phyloP scores from a whole-genome alignment of 2,113 vertebrate species.

The Prunella fulvescens region DNA sequence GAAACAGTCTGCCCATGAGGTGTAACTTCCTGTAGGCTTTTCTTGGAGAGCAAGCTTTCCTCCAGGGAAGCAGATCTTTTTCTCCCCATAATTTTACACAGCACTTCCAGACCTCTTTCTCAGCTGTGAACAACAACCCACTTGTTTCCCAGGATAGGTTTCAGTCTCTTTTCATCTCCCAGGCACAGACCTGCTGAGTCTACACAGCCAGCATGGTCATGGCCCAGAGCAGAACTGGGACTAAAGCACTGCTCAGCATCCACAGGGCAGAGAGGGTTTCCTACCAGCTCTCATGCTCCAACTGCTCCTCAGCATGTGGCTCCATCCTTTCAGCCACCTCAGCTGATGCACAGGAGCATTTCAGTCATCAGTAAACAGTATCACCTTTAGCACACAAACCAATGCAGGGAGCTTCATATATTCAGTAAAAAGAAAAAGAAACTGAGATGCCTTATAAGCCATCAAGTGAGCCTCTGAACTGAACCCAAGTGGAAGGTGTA shows the following conservation, averaged over 20 bases:
- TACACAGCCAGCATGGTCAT: background rate
- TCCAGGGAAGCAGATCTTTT: background rate
- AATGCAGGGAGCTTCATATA: background rate
- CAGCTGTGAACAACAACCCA: background rate
- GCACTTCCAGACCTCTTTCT: background rate
- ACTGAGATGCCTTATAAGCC: background rate
- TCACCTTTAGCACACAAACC: background rate
- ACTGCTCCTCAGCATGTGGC: background rate
- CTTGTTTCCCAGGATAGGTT: background rate
- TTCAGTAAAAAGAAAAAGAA: background rate
- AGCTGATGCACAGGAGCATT: background rate
- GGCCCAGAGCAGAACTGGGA: background rate
- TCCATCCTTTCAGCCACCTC: background rate
- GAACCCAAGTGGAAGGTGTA: background rate
- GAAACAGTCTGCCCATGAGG: background rate
- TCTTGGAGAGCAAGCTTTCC: background rate
- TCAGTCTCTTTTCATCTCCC: background rate
- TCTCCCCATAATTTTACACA: background rate
- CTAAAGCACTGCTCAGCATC: background rate
- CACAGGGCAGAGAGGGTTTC: rapidly evolving
- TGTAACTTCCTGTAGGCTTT: background rate
- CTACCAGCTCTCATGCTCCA: rapidly evolving
- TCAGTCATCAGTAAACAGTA: background rate
- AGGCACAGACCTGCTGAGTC: background rate
- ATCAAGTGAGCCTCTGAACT: background rate